Base-by-base conservation (phyloP, 2,113 vertebrate species). In the Oryzias melastigma region DNA sequence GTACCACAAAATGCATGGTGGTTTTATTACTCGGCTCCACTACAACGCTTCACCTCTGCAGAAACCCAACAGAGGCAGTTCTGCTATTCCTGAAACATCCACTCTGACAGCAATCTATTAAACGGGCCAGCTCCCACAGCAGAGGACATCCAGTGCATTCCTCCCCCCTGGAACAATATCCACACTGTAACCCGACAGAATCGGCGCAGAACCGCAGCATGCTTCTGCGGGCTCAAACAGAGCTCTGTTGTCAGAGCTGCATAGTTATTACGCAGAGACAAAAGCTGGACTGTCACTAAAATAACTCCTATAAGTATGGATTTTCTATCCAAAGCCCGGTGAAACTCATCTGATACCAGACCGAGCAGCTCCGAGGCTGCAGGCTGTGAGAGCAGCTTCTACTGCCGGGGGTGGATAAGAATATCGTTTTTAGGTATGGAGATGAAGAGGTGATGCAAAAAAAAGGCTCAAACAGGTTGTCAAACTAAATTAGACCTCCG, bases 201-300 rank as follows among this genome's bases (percentile, higher is more conserved):
- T 92, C 79, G 90, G 89, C 89, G 92, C 91, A 91, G 92, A 90
- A 87, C 91, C 92, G 92, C 93, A 93, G 95, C 91, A 96, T 94
- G 87, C 93, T 94, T 92, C 94, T 91, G 87, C 83, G 86, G 90
- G 84, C 54, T 68, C 18, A 65, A 90, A 97, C 96, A 98, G 92
- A 86, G 77, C 74, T 75, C 85, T 89, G 82, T 95, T 98, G 95
- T 96, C 67, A 75, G 55, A 67, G 82, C 81, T 91, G 93, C 93
- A 94, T 91, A 83, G 92, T 88, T 91, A 90, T 92, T 91, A 89
- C 87, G 91, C 79, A 77, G 71, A 75, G 78, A 92, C 92, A 96
- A 93, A 91, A 88, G 86, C 78, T 64, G 77, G 87, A 81, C 77
- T 81, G 85, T 88, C 88, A 84, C 85, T 84, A 77, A 88, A 92